phyloP scores from a whole-genome alignment of 2,797 vertebrate species.

The Eremophila alpestris region DNA sequence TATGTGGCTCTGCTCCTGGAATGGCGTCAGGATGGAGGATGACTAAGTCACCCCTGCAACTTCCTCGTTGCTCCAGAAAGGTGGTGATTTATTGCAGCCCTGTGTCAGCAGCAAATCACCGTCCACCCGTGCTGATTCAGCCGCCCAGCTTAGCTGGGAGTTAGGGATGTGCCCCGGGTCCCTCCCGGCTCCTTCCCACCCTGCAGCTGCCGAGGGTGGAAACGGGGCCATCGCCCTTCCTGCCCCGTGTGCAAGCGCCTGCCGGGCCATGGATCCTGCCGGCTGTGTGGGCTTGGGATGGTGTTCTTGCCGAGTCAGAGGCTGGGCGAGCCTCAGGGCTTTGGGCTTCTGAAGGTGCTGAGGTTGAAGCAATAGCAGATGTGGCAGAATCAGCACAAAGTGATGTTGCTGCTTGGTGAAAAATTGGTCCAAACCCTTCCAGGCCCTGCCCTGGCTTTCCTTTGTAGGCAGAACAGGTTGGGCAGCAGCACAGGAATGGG shows the following conservation, averaged over 20 bases:
- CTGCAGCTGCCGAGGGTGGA: background rate
- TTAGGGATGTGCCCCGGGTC: background rate
- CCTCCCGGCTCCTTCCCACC: background rate
- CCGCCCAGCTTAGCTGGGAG: background rate
- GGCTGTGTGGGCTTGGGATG: rapidly evolving
- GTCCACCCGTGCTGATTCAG: slow-evolving; percentile 19
- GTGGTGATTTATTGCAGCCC: slow-evolving; percentile 1
- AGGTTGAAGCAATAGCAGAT: background rate
- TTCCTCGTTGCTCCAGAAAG: slow-evolving; percentile 9
- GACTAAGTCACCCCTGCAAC: slow-evolving; percentile 34
- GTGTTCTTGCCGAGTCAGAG: background rate
- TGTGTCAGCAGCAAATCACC: slow-evolving; percentile 25
- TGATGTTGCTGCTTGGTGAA: background rate
- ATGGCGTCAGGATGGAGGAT: slow-evolving; percentile 25
- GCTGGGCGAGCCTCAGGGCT: background rate
- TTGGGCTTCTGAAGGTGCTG: background rate
- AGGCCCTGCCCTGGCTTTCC: background rate
- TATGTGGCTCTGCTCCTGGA: background rate
- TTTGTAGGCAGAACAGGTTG: slow-evolving; percentile 19
- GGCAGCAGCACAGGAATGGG: background rate
- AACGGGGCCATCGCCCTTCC: background rate
- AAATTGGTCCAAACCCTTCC: background rate
- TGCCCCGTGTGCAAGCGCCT: rapidly evolving
- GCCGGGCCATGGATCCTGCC: background rate
- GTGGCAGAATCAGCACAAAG: slow-evolving; percentile 1